Percentiles rank a stretch among this genome's conserved stretches.
phyloP scores from a whole-genome alignment of 2,797 vertebrate species.

The Anguilla marmorata region DNA sequence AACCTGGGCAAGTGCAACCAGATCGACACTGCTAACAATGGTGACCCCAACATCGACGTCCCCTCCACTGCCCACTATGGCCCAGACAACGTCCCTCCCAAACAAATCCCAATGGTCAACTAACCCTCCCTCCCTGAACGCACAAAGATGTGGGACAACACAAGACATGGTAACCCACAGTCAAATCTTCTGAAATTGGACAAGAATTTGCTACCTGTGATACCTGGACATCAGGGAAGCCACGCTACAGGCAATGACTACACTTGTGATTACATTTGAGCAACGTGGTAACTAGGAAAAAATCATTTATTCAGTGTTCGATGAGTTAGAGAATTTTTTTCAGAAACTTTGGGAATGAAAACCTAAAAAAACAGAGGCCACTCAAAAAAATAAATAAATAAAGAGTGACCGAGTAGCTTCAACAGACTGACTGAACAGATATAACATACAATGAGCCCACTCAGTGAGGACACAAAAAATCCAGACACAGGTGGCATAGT shows the following conservation, averaged over 20 bases:
- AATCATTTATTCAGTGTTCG: background rate
- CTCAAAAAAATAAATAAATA: background rate
- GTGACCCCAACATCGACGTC: slow-evolving; percentile 80
- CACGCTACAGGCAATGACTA: background rate
- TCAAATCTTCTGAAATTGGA: background rate
- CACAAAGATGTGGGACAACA: background rate
- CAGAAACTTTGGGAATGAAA: background rate
- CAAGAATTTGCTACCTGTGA: background rate
- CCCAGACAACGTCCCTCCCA: slow-evolving; percentile 71
- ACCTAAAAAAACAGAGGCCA: background rate
- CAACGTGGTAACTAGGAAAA: background rate
- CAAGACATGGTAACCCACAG: background rate
- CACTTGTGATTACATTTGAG: slow-evolving; percentile 44
- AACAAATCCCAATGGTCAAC: slow-evolving; percentile 56
- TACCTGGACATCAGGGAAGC: background rate
- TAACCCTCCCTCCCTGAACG: background rate
- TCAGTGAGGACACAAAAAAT: too few species aligned
- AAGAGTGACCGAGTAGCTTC: background rate
- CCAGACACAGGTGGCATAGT: background rate
- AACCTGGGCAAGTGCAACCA: slow-evolving; percentile 84
- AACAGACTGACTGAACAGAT: background rate
- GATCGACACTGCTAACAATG: slow-evolving; percentile 72
- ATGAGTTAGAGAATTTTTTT: background rate
- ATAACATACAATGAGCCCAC: background rate
- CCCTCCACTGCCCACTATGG: slow-evolving; percentile 75